A percentile compares a stretch with the other conserved stretches of the same genome.
These are phyloP conservation scores for Epinephelus lanceolatus DNA, from an alignment of 2,113 vertebrate genomes.

Conservation along the genomic window DNA sequence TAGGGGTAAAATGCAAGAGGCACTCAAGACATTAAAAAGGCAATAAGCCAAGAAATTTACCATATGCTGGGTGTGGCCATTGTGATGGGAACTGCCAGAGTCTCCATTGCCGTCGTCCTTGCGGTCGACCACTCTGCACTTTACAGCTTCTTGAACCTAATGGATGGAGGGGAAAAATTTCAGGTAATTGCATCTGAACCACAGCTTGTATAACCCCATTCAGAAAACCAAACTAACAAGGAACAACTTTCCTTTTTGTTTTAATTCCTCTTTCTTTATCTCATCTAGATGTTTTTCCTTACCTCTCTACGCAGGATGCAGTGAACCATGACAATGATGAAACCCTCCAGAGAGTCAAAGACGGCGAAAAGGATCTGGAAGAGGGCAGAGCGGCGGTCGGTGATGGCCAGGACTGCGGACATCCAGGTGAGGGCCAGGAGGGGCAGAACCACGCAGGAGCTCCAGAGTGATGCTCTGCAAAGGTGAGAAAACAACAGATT, in stretches of 20 bases:
- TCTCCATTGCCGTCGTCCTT: constrained; percentile 98
- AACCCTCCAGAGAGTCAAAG: constrained; percentile 97
- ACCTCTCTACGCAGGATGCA: constrained; percentile 97
- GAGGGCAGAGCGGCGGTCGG: constrained; percentile 96
- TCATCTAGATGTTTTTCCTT: constrained; percentile 40
- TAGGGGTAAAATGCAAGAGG: constrained; percentile 57
- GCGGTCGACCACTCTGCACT: constrained; percentile 96
- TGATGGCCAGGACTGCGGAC: constrained; percentile 98
- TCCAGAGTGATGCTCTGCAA: constrained; percentile 96
- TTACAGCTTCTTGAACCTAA: constrained; percentile 98
- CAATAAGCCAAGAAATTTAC: constrained; percentile 83
- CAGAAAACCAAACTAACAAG: constrained; percentile 7
- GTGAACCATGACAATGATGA: constrained; percentile 99
- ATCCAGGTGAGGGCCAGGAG: constrained; percentile 98
- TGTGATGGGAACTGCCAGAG: constrained; percentile 96
- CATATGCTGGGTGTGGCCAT: constrained; percentile 95
- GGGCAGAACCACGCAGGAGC: constrained; percentile 97
- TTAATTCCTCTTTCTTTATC: not conserved
- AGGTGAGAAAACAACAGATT: constrained; percentile 29
- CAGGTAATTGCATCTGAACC: constrained; percentile 19
- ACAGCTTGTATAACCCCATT: constrained; percentile 16
- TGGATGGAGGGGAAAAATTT: constrained; percentile 12
- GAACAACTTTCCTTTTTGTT: constrained; percentile 11
- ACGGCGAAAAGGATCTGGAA: constrained; percentile 99
- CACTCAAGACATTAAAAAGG: constrained; percentile 79